A percentile compares a stretch with the other conserved stretches of the same genome.
Conservation (phyloP, 2,113 vertebrate genomes). For the Neotoma lepida region DNA sequence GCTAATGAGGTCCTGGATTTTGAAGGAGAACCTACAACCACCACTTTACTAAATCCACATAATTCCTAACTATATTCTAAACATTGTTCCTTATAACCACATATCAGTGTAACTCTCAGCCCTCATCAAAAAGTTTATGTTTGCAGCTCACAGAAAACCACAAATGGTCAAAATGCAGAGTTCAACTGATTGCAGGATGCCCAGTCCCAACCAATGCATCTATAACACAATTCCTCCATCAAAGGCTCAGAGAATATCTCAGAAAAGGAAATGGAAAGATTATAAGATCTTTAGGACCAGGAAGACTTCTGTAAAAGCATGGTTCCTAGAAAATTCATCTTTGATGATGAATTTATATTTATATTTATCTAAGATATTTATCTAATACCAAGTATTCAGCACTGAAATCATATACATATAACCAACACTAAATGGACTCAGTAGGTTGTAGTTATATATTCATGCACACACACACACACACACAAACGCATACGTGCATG, state of each 20-base stretch:
- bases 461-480: background rate
- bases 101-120: background rate
- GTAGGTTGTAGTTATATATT: background rate
- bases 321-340: background rate
- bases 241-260: background rate
- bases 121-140: background rate
- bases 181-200: background rate
- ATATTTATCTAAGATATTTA: too few species aligned
- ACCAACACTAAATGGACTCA: background rate
- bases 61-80: background rate
- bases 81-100: background rate
- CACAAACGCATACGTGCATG: background rate
- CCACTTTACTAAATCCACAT: background rate
- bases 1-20: background rate
- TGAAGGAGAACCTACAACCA: background rate
- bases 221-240: background rate
- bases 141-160: background rate
- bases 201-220: accelerated
- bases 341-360: too few species aligned
- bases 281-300: background rate
- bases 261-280: background rate
- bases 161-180: background rate
- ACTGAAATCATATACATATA: background rate
- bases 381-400: background rate
- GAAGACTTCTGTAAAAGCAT: background rate